These are phyloP conservation scores for Cabera pusaria DNA, from an alignment of 2,888 invertebrate species.

Conservation along the genomic window DNA sequence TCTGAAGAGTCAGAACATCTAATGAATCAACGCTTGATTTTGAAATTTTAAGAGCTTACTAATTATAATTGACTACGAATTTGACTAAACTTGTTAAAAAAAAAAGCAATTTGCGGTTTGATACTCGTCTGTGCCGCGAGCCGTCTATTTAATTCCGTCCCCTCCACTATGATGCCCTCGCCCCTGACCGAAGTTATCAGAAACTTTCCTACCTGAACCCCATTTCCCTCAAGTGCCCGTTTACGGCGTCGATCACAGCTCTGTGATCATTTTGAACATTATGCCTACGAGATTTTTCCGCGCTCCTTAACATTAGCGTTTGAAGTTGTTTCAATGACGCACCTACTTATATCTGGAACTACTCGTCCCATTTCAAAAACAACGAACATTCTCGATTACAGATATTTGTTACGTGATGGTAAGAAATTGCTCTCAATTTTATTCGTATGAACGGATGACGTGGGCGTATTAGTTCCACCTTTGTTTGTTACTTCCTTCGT, in stretches of 20 bases:
- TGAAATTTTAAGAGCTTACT: constrained; percentile 37
- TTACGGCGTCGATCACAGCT: constrained; percentile 49
- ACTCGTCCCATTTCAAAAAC: not conserved
- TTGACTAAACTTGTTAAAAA: constrained; percentile 47
- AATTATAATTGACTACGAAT: constrained; percentile 39
- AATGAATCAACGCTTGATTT: constrained; percentile 29
- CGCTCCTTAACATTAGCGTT: constrained; percentile 31
- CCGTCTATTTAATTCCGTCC: constrained; percentile 47
- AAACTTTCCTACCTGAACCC: constrained; percentile 37
- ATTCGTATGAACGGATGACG: not conserved
- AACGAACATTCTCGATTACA: not conserved
- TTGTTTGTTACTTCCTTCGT: not conserved
- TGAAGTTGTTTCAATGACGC: too few species aligned
- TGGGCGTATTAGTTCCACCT: not conserved
- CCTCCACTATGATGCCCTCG: constrained; percentile 34
- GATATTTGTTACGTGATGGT: too few species aligned
- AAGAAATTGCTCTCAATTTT: constrained; percentile 1
- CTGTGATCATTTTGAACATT: constrained; percentile 49
- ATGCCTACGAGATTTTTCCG: constrained; percentile 34
- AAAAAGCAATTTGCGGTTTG: constrained; percentile 48
- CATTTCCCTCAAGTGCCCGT: constrained; percentile 56
- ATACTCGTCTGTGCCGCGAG: constrained; percentile 40
- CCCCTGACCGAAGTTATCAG: not conserved
- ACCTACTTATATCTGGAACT: too few species aligned
- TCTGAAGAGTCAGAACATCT: constrained; percentile 6